Conservation (phyloP, 2,888 invertebrate species). For the Cyaniris semiargus region DNA sequence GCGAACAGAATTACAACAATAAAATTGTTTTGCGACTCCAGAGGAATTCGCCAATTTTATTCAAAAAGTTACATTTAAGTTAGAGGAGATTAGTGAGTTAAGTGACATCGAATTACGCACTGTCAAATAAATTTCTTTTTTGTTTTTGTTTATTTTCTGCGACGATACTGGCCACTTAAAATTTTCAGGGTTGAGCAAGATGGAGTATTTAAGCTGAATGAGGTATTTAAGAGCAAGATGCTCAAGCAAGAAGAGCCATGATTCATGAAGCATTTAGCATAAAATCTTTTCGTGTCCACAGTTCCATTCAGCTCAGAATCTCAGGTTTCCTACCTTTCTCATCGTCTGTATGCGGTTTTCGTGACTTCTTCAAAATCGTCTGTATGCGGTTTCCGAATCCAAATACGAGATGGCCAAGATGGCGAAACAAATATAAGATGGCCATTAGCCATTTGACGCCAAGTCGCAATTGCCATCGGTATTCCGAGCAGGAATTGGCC, state of each 20-base stretch:
- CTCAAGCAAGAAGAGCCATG: neutral
- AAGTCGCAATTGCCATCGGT: neutral
- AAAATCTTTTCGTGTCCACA: neutral
- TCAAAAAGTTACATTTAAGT: slow-evolving; percentile 12
- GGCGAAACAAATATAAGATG: neutral
- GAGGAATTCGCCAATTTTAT: neutral
- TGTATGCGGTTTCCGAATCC: too few relatives aligned
- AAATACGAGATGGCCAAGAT: too few relatives aligned
- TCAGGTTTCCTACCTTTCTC: neutral
- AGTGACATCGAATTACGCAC: slow-evolving; percentile 2
- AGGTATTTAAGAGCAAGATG: neutral
- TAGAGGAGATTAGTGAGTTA: slow-evolving; percentile 7
- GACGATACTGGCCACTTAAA: neutral
- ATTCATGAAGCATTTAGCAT: neutral
- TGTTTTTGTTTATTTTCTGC: slow-evolving; percentile 3
- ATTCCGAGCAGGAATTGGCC: neutral
- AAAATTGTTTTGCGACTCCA: slow-evolving; percentile 8
- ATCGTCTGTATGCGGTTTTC: too few relatives aligned
- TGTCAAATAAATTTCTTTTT: slow-evolving; percentile 12
- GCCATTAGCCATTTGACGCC: neutral
- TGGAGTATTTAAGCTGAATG: neutral
- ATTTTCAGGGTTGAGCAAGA: neutral
- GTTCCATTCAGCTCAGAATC: neutral
- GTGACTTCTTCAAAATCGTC: too few relatives aligned
- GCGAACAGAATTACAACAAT: slow-evolving; percentile 15